Evolutionary conservation across 92 coral and sea anemone species (phyloP).

Genomic region (Montipora capitata): DNA sequence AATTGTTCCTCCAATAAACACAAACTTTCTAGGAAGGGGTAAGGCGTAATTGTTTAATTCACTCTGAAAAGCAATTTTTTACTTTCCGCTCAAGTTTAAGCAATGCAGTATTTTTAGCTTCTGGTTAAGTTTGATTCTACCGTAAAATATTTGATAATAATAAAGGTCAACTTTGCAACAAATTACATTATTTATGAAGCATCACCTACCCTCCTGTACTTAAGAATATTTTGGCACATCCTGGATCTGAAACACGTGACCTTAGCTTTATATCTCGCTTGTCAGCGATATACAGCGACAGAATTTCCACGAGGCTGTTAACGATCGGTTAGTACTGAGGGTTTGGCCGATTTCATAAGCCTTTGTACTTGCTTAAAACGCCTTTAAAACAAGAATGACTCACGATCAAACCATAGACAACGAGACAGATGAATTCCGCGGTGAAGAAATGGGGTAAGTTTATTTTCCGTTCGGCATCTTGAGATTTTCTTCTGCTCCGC

Average conservation of each 20-base stretch:
- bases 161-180: neutral
- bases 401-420: conserved; percentile 39
- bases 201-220: neutral
- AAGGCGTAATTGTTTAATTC: neutral
- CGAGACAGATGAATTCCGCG: conserved; percentile 42
- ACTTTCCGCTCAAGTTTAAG: conserved; percentile 32
- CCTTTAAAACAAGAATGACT: conserved; percentile 26
- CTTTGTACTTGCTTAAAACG: neutral
- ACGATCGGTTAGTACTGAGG: neutral
- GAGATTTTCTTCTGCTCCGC: neutral
- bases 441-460: conserved; percentile 47
- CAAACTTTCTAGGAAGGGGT: conserved; percentile 47
- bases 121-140: neutral
- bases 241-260: conserved; percentile 44
- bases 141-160: neutral
- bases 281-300: conserved; percentile 9
- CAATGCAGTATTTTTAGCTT: conserved; percentile 22
- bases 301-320: conserved; percentile 4
- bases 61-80: conserved; percentile 1
- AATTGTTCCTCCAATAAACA: neutral
- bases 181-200: neutral
- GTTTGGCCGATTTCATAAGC: neutral
- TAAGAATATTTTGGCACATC: conserved; percentile 11
- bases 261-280: neutral
- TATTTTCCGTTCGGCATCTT: neutral